phyloP scores from a whole-genome alignment of 1,140 invertebrate genomes.

The Acyrthosiphon pisum region DNA sequence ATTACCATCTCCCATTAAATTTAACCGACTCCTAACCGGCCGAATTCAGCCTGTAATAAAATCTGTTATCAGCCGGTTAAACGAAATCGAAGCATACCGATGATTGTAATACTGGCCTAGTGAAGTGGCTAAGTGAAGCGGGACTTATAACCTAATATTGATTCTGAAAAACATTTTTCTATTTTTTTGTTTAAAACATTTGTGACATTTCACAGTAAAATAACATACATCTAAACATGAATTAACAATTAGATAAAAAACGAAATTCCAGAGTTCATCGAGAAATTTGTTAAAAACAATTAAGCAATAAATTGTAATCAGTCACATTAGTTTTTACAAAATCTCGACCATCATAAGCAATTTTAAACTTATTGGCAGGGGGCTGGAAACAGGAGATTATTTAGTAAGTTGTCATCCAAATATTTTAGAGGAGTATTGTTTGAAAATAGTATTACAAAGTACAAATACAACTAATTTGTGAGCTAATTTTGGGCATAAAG shows the following conservation, averaged over 20 bases:
- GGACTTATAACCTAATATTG: neutral
- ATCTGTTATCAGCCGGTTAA: too few relatives aligned
- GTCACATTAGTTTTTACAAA: neutral
- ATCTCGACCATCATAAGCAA: neutral
- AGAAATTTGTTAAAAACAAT: neutral
- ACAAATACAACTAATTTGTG: neutral
- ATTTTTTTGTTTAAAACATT: neutral
- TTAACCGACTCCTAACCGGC: too few relatives aligned
- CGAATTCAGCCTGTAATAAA: too few relatives aligned
- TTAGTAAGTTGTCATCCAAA: neutral
- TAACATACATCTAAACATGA: neutral
- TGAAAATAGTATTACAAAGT: neutral
- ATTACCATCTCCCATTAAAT: too few relatives aligned
- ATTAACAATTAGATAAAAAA: neutral
- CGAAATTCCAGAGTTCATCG: neutral
- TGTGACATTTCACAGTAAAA: neutral
- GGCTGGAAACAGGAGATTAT: neutral
- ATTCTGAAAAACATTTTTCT: neutral
- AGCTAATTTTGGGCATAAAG: neutral
- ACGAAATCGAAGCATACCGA: too few relatives aligned
- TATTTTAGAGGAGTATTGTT: neutral
- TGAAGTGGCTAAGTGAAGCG: too few relatives aligned
- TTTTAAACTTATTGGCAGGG: neutral
- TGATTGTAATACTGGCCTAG: too few relatives aligned
- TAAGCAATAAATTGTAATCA: neutral